Base-by-base conservation (phyloP, 2,113 vertebrate species). In the Trogon surrucura region DNA sequence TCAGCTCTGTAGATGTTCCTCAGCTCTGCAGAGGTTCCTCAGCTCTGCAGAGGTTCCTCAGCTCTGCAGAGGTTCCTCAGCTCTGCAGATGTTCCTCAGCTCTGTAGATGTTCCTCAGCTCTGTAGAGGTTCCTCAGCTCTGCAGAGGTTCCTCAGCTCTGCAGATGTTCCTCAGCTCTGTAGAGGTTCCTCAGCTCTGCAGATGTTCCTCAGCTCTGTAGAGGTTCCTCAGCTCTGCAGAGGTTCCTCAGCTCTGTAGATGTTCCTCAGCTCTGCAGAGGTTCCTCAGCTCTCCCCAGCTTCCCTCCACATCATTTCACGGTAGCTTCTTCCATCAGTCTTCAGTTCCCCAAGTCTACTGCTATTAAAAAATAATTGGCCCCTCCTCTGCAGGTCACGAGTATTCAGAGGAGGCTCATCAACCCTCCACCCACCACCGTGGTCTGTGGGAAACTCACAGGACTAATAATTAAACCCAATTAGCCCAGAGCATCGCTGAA, bases 401-500 rank as follows among this genome's bases (percentile, higher is more conserved):
- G 41, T 54, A 47, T 9, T 29, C 38, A 1, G 21, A 61, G 69
- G 22, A 3, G 54, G 34, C 29, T 32, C 5, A 19, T 8, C 22
- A 3, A 10, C 50, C 30, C 23, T n/a, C 27, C 32, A 27, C 32
- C 2, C 34, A 16, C 25, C 7, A 2, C 11, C 2, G 8, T 5
- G 51, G 34, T 6, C 50, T 9, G n/a, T 13, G 3, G 7, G 7
- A n/a, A 48, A 26, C 8, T 50, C 32, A 9, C 2, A 1, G 50
- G 23, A 19, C 30, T 18, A 19, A 27, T 18, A 19, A 27, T 20
- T 36, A 16, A 64, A 27, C 2, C 29, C 6, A 26, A 5, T 8
- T 2, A 36, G 56, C 34, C 57, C 79, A 27, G 44, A 2, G 10
- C 7, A 3, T 2, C 23, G 0, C 45, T 7, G 0, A 17, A 50